Base-by-base conservation (phyloP, 2,113 vertebrate species). In the Cheirogaleus medius region DNA sequence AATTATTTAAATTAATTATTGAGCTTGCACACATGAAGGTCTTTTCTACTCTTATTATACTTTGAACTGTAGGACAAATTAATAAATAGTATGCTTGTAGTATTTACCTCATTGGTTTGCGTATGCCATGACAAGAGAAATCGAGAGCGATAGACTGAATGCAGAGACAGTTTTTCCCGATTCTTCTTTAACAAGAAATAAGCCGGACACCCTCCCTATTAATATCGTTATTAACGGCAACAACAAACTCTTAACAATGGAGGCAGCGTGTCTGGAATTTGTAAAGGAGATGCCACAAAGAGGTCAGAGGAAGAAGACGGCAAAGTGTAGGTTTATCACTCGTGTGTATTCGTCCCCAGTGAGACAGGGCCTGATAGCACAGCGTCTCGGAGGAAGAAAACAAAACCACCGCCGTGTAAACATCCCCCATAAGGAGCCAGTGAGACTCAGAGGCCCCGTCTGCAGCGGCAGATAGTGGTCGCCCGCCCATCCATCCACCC, bases 221-320 rank as follows among this genome's bases (percentile, higher is more conserved):
- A 14, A 27, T 3, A 27, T 58, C 18, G 37, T 49, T 71, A 77
- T 63, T 49, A 58, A 71, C 1, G 37, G 39, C 25, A 25, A 56
- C 32, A 15, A 90, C 32, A 20, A 58, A 34, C 25, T 47, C 58
- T 86, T 27, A 64, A 76, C 18, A 9, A 58, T 17, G 29, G 23
- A 34, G 17, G 34, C 92, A 29, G 4, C 6, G 60, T 74, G 1
- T 73, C 71, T 86, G 93, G 82, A 60, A 94, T 94, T 81, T 60
- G 68, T 54, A 63, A 92, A 60, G 92, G 15, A 1, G 69, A n/a
- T 10, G 58, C 91, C 86, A 58, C 52, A 68, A 92, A 69, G 81
- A 94, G 74, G 97, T 85, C 97, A 96, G 90, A 97, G 96, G 96
- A 97, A 98, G 92, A 92, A 91, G 97, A 84, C 56, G 29, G 56